Evolutionary conservation across 2,888 invertebrate genomes (phyloP).

Genomic region (Pantelozetes paolii): DNA sequence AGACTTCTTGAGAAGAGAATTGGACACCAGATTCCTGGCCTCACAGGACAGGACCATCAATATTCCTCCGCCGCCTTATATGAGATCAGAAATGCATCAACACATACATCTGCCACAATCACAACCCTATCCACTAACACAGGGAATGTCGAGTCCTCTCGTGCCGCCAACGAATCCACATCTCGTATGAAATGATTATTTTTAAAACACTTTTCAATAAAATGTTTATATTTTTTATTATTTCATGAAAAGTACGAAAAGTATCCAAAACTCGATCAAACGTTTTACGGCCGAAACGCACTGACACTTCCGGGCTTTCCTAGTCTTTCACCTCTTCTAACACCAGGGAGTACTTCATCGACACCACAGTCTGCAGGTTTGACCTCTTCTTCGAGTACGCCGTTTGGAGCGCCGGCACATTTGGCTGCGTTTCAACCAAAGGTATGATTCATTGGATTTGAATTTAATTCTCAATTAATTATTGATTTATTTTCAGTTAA

Average conservation of each 20-base stretch:
- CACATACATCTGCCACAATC: conserved; percentile 81
- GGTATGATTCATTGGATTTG: conserved; percentile 59
- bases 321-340: conserved; percentile 68
- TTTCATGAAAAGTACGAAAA: conserved; percentile 48
- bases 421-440: conserved; percentile 81
- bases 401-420: conserved; percentile 83
- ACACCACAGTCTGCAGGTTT: conserved; percentile 55
- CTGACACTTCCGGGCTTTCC: conserved; percentile 59
- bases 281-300: conserved; percentile 47
- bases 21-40: conserved; percentile 84
- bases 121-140: conserved; percentile 49
- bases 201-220: background rate
- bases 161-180: conserved; percentile 54
- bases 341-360: conserved; percentile 68
- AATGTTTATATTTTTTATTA: no score
- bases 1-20: conserved; percentile 78
- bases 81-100: conserved; percentile 77
- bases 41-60: conserved; percentile 56
- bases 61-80: conserved; percentile 54
- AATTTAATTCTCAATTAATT: background rate
- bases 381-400: conserved; percentile 56
- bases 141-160: conserved; percentile 62
- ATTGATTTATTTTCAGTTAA: background rate
- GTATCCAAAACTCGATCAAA: conserved; percentile 48
- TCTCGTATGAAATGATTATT: conserved; percentile 41